Evolutionary conservation across 2,888 invertebrate species (phyloP).

Genomic region (Agonopterix alstromeriana): DNA sequence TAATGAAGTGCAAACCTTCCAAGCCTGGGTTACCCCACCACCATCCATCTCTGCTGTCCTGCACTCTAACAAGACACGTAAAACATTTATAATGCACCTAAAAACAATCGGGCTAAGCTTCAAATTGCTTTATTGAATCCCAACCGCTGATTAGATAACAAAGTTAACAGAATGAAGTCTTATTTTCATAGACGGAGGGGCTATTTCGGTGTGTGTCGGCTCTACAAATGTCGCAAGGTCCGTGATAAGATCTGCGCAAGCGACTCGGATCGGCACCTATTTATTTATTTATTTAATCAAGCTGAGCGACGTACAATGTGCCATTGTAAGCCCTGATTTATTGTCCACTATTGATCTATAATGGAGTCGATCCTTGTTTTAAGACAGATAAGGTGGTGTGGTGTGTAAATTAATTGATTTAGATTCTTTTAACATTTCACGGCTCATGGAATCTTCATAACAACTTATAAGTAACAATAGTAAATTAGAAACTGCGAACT

Average conservation of each 20-base stretch:
- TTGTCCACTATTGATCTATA: conserved; percentile 49
- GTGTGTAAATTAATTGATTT: conserved; percentile 6
- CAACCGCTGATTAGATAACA: conserved; percentile 30
- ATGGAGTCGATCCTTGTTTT: conserved; percentile 29
- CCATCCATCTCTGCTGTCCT: conserved; percentile 33
- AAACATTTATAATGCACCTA: conserved; percentile 21
- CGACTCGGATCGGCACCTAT: conserved; percentile 65
- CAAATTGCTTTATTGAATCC: conserved; percentile 25
- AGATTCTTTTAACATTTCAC: neutral
- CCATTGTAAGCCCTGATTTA: conserved; percentile 72
- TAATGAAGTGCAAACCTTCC: conserved; percentile 29
- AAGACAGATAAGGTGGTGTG: conserved; percentile 1
- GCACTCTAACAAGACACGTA: conserved; percentile 28
- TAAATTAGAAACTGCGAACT: too few species aligned
- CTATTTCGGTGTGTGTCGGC: conserved; percentile 39
- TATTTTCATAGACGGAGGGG: conserved; percentile 37
- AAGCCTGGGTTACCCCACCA: conserved; percentile 11
- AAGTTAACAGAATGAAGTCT: conserved; percentile 30
- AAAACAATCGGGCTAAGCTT: conserved; percentile 30
- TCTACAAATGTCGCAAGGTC: conserved; percentile 50
- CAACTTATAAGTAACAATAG: neutral
- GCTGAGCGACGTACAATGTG: conserved; percentile 72
- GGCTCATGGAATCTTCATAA: neutral
- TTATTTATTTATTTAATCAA: conserved; percentile 72
- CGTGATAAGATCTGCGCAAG: conserved; percentile 64